Evolutionary conservation across 2,113 vertebrate species (phyloP).

Genomic region (Lophochroa leadbeateri): DNA sequence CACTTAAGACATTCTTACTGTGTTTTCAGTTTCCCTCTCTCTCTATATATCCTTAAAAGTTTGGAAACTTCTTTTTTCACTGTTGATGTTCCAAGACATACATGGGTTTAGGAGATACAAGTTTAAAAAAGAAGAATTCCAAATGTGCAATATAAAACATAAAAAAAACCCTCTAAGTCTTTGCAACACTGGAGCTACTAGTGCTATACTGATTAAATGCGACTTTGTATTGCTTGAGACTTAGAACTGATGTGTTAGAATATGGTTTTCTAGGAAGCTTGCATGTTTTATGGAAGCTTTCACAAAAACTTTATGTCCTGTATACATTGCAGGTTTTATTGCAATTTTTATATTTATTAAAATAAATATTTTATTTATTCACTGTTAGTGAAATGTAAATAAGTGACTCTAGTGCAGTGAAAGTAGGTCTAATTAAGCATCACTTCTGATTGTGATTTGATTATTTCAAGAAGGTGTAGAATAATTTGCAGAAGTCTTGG

Average conservation of each 20-base stretch:
- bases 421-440: neutral
- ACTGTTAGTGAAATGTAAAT: neutral
- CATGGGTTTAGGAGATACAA: neutral
- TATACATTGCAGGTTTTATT: neutral
- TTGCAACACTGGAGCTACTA: neutral
- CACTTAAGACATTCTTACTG: neutral
- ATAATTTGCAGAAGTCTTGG: neutral
- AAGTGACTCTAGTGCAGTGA: neutral
- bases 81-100: neutral
- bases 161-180: accelerated
- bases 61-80: neutral
- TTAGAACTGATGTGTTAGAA: neutral
- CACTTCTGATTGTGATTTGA: neutral
- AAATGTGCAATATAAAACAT: neutral
- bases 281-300: neutral
- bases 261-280: neutral
- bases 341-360: neutral
- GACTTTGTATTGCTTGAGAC: neutral
- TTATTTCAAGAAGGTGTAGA: neutral
- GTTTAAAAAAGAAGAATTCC: neutral
- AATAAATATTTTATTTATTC: neutral
- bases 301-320: neutral
- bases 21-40: neutral
- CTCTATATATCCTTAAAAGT: neutral
- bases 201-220: neutral